These are phyloP conservation scores for Gymnobelideus leadbeateri DNA, from an alignment of 2,113 vertebrate genomes.

Conservation along the genomic window DNA sequence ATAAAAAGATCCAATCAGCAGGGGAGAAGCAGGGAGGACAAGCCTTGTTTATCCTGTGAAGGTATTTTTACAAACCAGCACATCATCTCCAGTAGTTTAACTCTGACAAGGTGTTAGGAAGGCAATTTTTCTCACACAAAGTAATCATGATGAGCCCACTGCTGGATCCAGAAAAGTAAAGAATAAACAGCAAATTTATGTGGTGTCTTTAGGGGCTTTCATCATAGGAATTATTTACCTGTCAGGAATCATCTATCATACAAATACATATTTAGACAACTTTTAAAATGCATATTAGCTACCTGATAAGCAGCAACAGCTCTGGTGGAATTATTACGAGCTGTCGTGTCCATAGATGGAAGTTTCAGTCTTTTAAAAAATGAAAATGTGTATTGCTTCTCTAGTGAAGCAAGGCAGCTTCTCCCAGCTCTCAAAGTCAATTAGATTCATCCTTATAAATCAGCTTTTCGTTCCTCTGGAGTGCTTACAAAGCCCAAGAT, in stretches of 20 bases:
- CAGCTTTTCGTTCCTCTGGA: not conserved
- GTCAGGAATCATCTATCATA: constrained; percentile 33
- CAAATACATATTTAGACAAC: constrained; percentile 19
- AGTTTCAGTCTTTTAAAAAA: not conserved
- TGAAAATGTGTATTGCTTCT: not conserved
- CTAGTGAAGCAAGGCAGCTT: not conserved
- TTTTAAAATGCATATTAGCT: constrained; percentile 13
- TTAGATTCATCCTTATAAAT: not conserved
- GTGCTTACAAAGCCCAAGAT: not conserved
- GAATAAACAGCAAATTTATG: constrained; percentile 43
- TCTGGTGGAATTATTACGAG: not conserved
- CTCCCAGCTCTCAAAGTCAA: not conserved
- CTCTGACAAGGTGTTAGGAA: not conserved
- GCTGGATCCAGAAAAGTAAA: constrained; percentile 30
- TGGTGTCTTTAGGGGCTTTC: constrained; percentile 50
- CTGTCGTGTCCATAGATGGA: not conserved
- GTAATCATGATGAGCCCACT: not conserved
- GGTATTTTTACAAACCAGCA: not conserved
- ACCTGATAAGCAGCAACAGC: not conserved
- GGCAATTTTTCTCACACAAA: not conserved
- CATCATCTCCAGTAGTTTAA: rapidly evolving
- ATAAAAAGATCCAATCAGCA: not conserved
- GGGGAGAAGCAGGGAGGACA: no score
- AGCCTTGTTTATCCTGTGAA: not conserved
- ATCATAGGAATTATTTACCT: constrained; percentile 29